These are phyloP conservation scores for Origma solitaria DNA, from an alignment of 2,113 vertebrate species.

Conservation along the genomic window DNA sequence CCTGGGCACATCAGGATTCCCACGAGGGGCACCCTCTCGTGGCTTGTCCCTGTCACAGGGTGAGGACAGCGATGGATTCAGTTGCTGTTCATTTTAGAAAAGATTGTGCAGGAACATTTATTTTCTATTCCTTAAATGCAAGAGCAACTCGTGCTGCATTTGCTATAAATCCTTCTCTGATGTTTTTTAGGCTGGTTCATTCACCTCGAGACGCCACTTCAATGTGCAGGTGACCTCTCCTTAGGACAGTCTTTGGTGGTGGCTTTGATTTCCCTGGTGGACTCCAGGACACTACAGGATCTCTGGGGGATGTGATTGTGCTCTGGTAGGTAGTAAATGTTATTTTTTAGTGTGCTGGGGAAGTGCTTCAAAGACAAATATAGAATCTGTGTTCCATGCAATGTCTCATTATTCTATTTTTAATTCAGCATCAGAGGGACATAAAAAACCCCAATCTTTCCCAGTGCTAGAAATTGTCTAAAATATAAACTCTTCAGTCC, in stretches of 20 bases:
- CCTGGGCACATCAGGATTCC: rapidly evolving
- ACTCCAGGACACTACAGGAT: slow-evolving; percentile 35
- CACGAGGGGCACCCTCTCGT: neutral
- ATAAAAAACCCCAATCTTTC: neutral
- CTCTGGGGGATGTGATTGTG: slow-evolving; percentile 11
- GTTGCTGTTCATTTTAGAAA: neutral
- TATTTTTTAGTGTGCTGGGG: neutral
- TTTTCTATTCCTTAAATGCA: neutral
- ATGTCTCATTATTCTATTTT: slow-evolving; percentile 35
- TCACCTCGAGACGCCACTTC: neutral
- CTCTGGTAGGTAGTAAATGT: slow-evolving; percentile 54
- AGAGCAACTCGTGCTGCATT: neutral
- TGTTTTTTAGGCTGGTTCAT: slow-evolving; percentile 32
- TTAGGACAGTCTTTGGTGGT: slow-evolving; percentile 51
- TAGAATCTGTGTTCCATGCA: neutral
- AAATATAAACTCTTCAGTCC: neutral
- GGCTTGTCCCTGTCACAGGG: neutral
- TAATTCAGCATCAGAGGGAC: neutral
- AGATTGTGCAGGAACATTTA: no score
- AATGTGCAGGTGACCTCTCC: neutral
- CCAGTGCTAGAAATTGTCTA: neutral
- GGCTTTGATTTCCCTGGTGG: slow-evolving; percentile 57
- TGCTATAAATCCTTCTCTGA: neutral
- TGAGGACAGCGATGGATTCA: neutral
- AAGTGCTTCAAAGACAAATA: neutral